Percentiles rank a stretch among this genome's conserved stretches.
phyloP scores from a whole-genome alignment of 1,140 invertebrate species.

The Tribolium castaneum region DNA sequence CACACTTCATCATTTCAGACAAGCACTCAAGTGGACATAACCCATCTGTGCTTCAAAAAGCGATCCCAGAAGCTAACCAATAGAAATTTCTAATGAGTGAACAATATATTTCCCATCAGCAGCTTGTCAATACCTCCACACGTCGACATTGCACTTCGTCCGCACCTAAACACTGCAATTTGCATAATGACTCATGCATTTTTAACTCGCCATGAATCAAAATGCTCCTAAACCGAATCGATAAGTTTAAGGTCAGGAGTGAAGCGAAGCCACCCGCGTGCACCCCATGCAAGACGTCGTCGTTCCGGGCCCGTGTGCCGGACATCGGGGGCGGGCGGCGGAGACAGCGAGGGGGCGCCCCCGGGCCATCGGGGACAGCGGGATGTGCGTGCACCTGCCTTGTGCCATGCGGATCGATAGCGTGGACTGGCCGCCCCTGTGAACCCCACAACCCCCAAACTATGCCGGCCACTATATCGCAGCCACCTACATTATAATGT shows the following conservation, averaged over 20 bases:
- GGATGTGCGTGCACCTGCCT: conserved; percentile 43
- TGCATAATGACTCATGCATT: neutral
- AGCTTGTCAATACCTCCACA: neutral
- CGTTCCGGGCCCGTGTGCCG: neutral
- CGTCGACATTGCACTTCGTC: neutral
- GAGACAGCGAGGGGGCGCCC: conserved; percentile 16
- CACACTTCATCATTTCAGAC: no score
- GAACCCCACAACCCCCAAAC: conserved; percentile 26
- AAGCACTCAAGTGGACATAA: no score
- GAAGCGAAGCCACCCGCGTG: neutral
- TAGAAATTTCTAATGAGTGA: no score
- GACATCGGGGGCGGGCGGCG: conserved; percentile 30
- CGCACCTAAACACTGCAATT: neutral
- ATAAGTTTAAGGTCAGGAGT: neutral
- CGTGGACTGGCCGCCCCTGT: conserved; percentile 24
- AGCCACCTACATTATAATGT: conserved; percentile 25
- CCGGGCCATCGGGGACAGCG: conserved; percentile 34
- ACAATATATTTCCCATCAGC: no score
- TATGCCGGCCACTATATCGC: conserved; percentile 15
- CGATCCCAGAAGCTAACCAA: no score
- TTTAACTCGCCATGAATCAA: neutral
- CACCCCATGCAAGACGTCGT: neutral
- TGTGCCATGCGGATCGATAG: conserved; percentile 40
- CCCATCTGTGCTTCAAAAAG: no score
- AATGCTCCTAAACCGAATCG: neutral